Percentiles rank a stretch among this genome's conserved stretches.
These are phyloP conservation scores for Percopsis omiscomaycus DNA, from an alignment of 2,797 vertebrate species.

Conservation along the genomic window DNA sequence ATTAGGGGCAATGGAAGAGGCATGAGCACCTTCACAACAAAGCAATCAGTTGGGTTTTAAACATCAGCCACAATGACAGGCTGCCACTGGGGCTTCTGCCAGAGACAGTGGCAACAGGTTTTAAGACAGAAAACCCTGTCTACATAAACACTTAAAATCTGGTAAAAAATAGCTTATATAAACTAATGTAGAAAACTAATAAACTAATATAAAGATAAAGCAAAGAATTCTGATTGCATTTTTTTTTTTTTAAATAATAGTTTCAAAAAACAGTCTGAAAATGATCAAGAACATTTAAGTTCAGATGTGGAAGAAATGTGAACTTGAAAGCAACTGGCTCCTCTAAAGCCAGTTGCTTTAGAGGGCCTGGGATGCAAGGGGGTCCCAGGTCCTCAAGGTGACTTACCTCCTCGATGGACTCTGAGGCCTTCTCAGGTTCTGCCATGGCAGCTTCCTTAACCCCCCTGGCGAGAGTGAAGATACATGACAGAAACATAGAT, in stretches of 20 bases:
- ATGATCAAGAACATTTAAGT: too few relatives aligned
- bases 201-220: constrained; percentile 3
- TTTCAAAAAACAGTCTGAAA: too few relatives aligned
- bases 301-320: too few relatives aligned
- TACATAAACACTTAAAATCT: constrained; percentile 36
- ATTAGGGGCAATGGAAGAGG: constrained; percentile 73
- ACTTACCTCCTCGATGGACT: constrained; percentile 78
- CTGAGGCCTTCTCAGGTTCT: constrained; percentile 70
- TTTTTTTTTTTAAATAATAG: not conserved
- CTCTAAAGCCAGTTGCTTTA: constrained; percentile 3
- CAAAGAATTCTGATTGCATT: too few relatives aligned
- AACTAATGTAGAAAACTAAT: not conserved
- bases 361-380: constrained; percentile 24
- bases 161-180: constrained; percentile 26
- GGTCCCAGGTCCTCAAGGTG: constrained; percentile 14
- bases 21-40: constrained; percentile 78
- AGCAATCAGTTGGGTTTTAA: constrained; percentile 76
- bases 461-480: constrained; percentile 52
- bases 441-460: constrained; percentile 64
- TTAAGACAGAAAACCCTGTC: constrained; percentile 39
- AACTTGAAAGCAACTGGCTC: not conserved
- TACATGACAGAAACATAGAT: not conserved
- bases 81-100: constrained; percentile 61
- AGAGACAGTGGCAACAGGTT: constrained; percentile 59
- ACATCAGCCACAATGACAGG: constrained; percentile 68